phyloP scores from a whole-genome alignment of 2,113 vertebrate species.

The Hippocampus mohnikei region DNA sequence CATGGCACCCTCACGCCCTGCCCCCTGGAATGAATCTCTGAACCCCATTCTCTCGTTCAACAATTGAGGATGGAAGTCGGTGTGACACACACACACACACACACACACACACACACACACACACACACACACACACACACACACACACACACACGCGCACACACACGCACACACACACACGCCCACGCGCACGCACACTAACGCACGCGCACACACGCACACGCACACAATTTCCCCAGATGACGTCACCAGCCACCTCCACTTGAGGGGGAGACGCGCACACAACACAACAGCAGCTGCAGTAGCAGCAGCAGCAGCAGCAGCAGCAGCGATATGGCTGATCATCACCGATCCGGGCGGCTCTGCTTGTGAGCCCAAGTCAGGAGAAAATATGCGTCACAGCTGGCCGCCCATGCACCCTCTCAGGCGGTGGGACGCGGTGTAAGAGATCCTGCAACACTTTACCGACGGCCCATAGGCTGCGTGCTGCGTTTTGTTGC shows the following conservation, averaged over 20 bases:
- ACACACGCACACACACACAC: no score
- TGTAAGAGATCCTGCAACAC: slow-evolving; percentile 12
- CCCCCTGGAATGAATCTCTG: slow-evolving; percentile 26
- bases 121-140: background rate
- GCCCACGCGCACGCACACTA: background rate
- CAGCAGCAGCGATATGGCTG: slow-evolving; percentile 51
- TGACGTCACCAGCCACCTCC: slow-evolving; percentile 52
- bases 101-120: no score
- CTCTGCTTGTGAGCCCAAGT: slow-evolving; percentile 39
- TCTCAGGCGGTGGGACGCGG: slow-evolving; percentile 13
- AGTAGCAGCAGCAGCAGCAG: slow-evolving; percentile 26
- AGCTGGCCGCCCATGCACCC: background rate
- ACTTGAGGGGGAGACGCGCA: slow-evolving; percentile 51
- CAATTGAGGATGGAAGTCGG: slow-evolving; percentile 1
- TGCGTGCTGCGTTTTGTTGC: slow-evolving; percentile 29
- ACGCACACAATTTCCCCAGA: slow-evolving; percentile 55
- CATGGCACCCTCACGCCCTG: slow-evolving; percentile 5
- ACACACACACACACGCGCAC: no score
- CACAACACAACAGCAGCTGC: slow-evolving; percentile 19
- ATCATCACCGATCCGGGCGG: slow-evolving; percentile 57
- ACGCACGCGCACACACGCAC: slow-evolving; percentile 14
- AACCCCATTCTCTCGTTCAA: background rate
- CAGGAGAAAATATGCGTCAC: slow-evolving; percentile 9
- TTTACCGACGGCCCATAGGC: background rate
- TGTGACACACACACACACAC: slow-evolving; percentile 8